Base-by-base conservation (phyloP, 2,113 vertebrate species). In the Malurus melanocephalus region DNA sequence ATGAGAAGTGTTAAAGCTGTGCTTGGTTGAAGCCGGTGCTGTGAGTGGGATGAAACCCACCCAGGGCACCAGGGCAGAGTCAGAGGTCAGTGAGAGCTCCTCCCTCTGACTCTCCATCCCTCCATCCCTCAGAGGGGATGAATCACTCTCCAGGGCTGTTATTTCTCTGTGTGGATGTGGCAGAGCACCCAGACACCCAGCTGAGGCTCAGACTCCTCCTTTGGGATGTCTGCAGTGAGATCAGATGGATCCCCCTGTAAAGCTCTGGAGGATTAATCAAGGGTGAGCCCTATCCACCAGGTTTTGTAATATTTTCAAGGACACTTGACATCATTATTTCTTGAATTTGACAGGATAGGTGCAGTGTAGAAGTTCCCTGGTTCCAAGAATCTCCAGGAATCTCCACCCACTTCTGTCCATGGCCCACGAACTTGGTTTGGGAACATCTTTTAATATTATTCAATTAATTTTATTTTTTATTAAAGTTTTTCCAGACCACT, bases 251-350 rank as follows among this genome's bases (percentile, higher is more conserved):
- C 57, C 35, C 65, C 21, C 73, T 28, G 48, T 66, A 48, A 62
- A 90, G 67, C 40, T 51, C 66, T 40, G 22, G 49, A n/a, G 74
- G 81, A 84, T 77, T 94, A 83, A 91, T 91, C 76, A 71, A 40
- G 27, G 77, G 48, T 85, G 61, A 94, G 40, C n/a, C 64, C 52
- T 40, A 71, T 59, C 56, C 45, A 22, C 65, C 22, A 55, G 5
- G 13, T 61, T 93, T 92, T 74, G 26, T 82, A 80, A 83, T 87
- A 85, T 80, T 30, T 33, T 83, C 82, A 90, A 93, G 80, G 88
- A 67, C 40, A 33, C 40, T 77, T 71, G 60, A 28, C 20, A 71
- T 30, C 17, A 51, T 66, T 80, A 40, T 80, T 89, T 68, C 64
- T 73, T 62, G 51, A 80, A 65, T 74, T 80, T 83, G 21, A 84